phyloP scores from a whole-genome alignment of 1,140 invertebrate species.

The Bombus polaris region DNA sequence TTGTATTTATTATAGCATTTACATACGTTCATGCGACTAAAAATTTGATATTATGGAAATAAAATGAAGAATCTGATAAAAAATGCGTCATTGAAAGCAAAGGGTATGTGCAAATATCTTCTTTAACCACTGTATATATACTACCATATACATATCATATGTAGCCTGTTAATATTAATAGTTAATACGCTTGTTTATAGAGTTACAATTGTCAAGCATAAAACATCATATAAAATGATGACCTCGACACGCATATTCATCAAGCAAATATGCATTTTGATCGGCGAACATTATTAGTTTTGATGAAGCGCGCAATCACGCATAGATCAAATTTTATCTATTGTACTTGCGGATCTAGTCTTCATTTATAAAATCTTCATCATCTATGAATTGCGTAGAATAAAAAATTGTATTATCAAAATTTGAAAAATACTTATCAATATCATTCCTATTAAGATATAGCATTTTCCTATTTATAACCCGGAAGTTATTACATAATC shows the following conservation, averaged over 20 bases:
- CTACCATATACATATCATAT: neutral
- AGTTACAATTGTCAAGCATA: neutral
- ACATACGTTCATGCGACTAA: too few relatives aligned
- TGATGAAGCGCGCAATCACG: neutral
- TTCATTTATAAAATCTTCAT: neutral
- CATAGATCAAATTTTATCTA: neutral
- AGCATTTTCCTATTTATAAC: neutral
- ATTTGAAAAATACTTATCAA: neutral
- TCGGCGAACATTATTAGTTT: conserved; percentile 31
- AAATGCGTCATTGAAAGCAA: neutral
- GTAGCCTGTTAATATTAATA: neutral
- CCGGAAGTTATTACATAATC: neutral
- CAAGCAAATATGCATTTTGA: neutral
- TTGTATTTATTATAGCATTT: too few relatives aligned
- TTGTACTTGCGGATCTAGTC: too few relatives aligned
- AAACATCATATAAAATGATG: neutral
- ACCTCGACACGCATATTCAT: conserved; percentile 35
- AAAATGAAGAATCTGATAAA: neutral
- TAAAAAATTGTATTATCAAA: neutral
- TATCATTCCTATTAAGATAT: neutral
- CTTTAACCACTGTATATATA: neutral
- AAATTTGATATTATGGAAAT: neutral
- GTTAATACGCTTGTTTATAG: neutral
- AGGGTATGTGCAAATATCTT: neutral
- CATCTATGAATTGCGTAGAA: neutral